Evolutionary conservation across 2,888 invertebrate species (phyloP).

Genomic region (Nasonovia ribisnigri): DNA sequence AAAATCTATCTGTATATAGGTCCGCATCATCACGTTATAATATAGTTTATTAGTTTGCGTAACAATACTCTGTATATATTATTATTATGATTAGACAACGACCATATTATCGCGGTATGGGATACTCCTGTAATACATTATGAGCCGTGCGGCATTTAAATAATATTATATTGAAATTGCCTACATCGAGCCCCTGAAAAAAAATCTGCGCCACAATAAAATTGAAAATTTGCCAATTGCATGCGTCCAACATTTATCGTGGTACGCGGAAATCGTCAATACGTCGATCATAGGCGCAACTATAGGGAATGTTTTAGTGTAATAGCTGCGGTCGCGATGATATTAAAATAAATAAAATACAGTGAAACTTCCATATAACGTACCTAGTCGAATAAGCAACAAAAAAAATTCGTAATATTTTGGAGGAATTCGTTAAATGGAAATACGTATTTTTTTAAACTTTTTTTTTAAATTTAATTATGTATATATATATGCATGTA

Average conservation of each 20-base stretch:
- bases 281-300: no score
- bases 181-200: background rate
- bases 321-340: background rate
- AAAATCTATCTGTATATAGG: background rate
- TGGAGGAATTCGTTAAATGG: no score
- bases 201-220: background rate
- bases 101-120: background rate
- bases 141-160: background rate
- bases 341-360: background rate
- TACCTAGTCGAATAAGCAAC: no score
- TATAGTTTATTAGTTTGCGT: no score
- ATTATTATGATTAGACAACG: background rate
- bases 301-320: no score
- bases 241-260: background rate
- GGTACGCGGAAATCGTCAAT: no score
- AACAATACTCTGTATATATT: background rate
- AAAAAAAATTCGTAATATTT: no score
- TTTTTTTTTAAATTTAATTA: no score
- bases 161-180: background rate
- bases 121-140: background rate
- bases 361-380: no score
- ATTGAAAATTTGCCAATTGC: background rate
- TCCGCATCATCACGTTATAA: background rate
- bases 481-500: no score
- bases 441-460: no score